phyloP scores from a whole-genome alignment of 2,797 vertebrate species.

The Pseudopleuronectes americanus region DNA sequence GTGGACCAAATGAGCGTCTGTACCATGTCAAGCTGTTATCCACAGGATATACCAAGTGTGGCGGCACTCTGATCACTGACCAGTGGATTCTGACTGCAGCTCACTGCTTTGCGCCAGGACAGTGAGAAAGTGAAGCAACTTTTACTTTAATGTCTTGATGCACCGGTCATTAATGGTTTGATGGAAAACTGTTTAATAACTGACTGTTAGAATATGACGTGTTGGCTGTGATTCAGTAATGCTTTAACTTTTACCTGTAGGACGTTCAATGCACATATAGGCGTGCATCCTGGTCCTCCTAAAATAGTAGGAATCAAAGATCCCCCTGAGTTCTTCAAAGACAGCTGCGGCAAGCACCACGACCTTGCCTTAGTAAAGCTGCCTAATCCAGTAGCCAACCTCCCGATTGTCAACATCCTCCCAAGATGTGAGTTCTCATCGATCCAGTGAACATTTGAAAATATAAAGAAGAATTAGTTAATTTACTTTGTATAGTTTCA shows the following conservation, averaged over 20 bases:
- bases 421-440: conserved; percentile 3
- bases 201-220: neutral
- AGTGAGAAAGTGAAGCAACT: conserved; percentile 1
- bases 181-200: neutral
- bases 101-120: too few relatives aligned
- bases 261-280: neutral
- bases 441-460: too few relatives aligned
- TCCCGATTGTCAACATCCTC: neutral
- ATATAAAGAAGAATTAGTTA: too few relatives aligned
- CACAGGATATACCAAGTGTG: too few relatives aligned
- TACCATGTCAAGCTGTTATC: too few relatives aligned
- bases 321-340: conserved; percentile 7
- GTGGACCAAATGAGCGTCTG: too few relatives aligned
- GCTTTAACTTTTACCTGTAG: neutral
- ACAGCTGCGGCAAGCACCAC: neutral
- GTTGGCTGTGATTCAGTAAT: neutral
- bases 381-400: rapidly evolving
- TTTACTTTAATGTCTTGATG: neutral
- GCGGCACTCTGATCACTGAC: too few relatives aligned
- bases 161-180: neutral
- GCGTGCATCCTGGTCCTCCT: neutral
- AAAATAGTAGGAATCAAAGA: neutral
- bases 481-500: too few relatives aligned
- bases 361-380: conserved; percentile 43
- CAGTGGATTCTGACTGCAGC: too few relatives aligned